Conservation (phyloP, 23 tunicate species). For the Oikopleura dioica region DNA sequence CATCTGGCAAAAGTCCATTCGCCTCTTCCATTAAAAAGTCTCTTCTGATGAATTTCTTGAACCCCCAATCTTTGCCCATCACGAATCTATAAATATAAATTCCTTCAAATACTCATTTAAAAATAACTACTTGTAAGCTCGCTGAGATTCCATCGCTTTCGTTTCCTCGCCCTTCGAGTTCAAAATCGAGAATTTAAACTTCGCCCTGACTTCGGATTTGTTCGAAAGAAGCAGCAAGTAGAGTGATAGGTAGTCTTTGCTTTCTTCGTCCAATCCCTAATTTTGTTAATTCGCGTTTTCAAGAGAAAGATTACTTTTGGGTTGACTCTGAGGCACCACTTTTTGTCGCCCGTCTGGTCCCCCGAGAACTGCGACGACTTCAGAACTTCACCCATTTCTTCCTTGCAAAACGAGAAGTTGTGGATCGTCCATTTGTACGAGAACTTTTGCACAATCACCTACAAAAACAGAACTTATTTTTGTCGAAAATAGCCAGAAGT, state of each 20-base stretch:
- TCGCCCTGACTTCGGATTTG: slow-evolving; percentile 93
- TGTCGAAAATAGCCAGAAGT: no score
- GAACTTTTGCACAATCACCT: slow-evolving; percentile 97
- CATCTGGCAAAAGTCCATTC: slow-evolving; percentile 84
- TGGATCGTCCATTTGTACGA: slow-evolving; percentile 99
- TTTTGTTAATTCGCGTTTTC: no score
- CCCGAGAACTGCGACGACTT: slow-evolving; percentile 80
- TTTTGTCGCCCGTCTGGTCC: slow-evolving; percentile 78
- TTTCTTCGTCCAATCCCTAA: slow-evolving; percentile 73
- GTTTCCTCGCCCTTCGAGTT: slow-evolving; percentile 96
- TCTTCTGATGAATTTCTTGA: slow-evolving; percentile 76
- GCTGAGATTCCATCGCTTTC: slow-evolving; percentile 95
- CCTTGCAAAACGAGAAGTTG: slow-evolving; percentile 88
- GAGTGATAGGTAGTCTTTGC: slow-evolving; percentile 77
- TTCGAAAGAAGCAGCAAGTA: slow-evolving; percentile 75
- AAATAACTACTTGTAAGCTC: no score
- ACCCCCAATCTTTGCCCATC: slow-evolving; percentile 97
- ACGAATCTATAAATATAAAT: no score
- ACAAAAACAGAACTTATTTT: no score
- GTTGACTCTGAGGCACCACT: slow-evolving; percentile 97
- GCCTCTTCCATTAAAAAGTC: slow-evolving; percentile 92
- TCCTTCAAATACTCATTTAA: no score
- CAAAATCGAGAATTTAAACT: slow-evolving; percentile 81
- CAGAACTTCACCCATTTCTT: slow-evolving; percentile 97
- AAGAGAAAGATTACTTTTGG: slow-evolving; percentile 39